Conservation (phyloP, 2,113 vertebrate species). For the Clarias batrachus region DNA sequence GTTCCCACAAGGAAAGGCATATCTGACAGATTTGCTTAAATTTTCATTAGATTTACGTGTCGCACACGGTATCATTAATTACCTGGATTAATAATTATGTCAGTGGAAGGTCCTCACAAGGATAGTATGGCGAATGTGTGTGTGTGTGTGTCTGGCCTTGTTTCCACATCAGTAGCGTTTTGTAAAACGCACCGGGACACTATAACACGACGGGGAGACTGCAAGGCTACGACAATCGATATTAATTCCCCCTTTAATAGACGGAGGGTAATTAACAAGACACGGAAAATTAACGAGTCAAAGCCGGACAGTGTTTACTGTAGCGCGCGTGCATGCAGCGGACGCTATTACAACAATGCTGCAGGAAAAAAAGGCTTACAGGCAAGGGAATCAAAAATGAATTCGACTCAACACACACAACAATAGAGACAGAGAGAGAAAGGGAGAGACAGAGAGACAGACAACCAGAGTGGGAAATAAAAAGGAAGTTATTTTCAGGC, state of each 20-base stretch:
- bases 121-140: background rate
- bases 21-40: background rate
- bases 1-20: background rate
- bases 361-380: background rate
- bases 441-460: constrained; percentile 43
- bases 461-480: constrained; percentile 32
- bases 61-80: background rate
- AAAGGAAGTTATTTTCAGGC: constrained; percentile 17
- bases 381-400: constrained; percentile 2
- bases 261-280: constrained; percentile 52
- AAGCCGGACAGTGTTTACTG: constrained; percentile 18
- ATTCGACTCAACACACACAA: background rate
- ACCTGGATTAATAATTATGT: background rate
- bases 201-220: constrained; percentile 23
- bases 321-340: background rate
- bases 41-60: background rate
- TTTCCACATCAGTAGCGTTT: constrained; percentile 43
- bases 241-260: constrained; percentile 52
- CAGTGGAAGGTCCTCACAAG: background rate
- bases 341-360: background rate
- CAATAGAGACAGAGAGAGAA: background rate
- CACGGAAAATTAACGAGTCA: constrained; percentile 41
- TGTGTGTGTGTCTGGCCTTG: constrained; percentile 12
- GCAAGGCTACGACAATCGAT: constrained; percentile 46
- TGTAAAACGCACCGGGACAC: constrained; percentile 27